A percentile compares a stretch with the other conserved stretches of the same genome.
Evolutionary conservation across 2,113 vertebrate genomes (phyloP).

Genomic region (Melozone crissalis): DNA sequence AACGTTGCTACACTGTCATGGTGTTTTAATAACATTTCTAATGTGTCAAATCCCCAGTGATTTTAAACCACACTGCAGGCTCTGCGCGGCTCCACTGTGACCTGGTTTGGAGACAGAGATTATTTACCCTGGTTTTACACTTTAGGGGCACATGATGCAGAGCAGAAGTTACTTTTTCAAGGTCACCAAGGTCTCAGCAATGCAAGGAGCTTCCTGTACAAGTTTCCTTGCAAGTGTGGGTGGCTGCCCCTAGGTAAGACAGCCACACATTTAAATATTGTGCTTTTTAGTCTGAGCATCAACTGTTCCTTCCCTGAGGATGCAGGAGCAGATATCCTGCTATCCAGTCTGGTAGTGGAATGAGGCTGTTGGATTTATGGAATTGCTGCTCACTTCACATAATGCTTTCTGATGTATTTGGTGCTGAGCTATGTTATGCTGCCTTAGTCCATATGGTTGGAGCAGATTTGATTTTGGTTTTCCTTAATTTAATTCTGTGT

Average conservation of each 20-base stretch:
- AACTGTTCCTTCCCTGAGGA: not conserved
- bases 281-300: not conserved
- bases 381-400: conserved; percentile 43
- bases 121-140: not conserved
- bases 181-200: not conserved
- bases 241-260: not conserved
- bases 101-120: conserved; percentile 1
- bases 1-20: conserved; percentile 2
- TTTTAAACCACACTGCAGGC: conserved; percentile 2
- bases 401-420: conserved; percentile 56
- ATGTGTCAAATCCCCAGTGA: conserved; percentile 33
- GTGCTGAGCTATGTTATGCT: conserved; percentile 48
- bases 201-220: not conserved
- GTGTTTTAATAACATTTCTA: conserved; percentile 56
- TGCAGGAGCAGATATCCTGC: not conserved
- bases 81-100: not conserved
- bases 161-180: not conserved
- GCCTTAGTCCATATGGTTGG: conserved; percentile 55
- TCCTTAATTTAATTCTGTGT: conserved; percentile 56
- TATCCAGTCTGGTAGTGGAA: not conserved
- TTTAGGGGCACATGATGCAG: not conserved
- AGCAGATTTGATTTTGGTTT: conserved; percentile 65
- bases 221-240: not conserved
- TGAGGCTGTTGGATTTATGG: conserved; percentile 30
- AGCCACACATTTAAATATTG: not conserved